Conservation (phyloP, 2,888 invertebrate genomes). For the Diarsia dahlii region DNA sequence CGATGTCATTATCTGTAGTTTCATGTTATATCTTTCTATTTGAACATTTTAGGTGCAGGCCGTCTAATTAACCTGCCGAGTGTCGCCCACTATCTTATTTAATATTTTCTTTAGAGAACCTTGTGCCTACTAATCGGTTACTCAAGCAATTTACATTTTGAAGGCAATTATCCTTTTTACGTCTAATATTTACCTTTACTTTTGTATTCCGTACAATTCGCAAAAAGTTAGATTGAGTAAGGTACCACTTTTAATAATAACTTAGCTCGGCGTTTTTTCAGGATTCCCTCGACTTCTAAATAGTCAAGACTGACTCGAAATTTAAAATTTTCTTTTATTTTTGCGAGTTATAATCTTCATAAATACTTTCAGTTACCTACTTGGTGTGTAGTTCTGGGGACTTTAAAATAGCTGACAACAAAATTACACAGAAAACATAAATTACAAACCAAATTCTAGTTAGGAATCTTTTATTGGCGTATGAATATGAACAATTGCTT, state of each 20-base stretch:
- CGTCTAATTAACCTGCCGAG: slow-evolving; percentile 35
- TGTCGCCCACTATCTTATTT: slow-evolving; percentile 33
- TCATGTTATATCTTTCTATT: slow-evolving; percentile 31
- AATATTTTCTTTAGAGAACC: slow-evolving; percentile 40
- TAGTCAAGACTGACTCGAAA: neutral
- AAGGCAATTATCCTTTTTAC: slow-evolving; percentile 30
- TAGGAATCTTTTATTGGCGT: no score
- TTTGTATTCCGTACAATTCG: slow-evolving; percentile 8
- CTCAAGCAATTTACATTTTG: slow-evolving; percentile 44
- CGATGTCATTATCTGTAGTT: slow-evolving; percentile 22
- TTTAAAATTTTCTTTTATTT: slow-evolving; percentile 7
- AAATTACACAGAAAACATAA: no score
- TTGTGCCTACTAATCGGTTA: slow-evolving; percentile 41
- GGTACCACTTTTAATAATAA: slow-evolving; percentile 16
- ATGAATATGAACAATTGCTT: no score
- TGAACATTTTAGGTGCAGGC: slow-evolving; percentile 23
- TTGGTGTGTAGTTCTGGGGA: no score
- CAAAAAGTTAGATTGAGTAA: slow-evolving; percentile 12
- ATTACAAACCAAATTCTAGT: no score
- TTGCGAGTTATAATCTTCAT: no score
- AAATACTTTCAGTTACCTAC: no score
- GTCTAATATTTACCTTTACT: slow-evolving; percentile 13
- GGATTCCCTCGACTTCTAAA: neutral
- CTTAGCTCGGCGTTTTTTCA: neutral
- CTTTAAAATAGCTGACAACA: no score